Conservation (phyloP, 2,888 invertebrate species). For the Stratiomys singularior region DNA sequence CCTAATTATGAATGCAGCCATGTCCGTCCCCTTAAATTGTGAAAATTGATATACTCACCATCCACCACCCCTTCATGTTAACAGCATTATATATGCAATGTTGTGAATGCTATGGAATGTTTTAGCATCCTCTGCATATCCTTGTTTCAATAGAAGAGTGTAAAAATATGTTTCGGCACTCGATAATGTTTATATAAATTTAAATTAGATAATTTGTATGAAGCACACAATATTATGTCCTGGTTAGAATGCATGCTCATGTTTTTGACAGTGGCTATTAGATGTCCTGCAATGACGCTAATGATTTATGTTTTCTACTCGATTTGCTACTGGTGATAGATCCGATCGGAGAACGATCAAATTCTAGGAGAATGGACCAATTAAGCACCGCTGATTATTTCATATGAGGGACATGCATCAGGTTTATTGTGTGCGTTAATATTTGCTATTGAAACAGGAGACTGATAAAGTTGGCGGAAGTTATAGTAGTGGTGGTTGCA, state of each 20-base stretch:
- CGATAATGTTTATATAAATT: not conserved
- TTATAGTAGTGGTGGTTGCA: no score
- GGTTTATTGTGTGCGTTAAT: no score
- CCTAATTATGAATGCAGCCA: slow-evolving; percentile 30
- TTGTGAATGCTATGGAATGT: not conserved
- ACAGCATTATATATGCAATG: not conserved
- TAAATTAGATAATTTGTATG: not conserved
- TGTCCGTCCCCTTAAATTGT: not conserved
- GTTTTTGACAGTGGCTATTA: not conserved
- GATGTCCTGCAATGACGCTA: not conserved
- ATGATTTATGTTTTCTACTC: not conserved
- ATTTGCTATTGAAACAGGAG: no score
- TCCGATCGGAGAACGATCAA: no score
- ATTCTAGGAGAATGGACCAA: no score
- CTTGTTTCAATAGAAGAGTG: not conserved
- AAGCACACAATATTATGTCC: not conserved
- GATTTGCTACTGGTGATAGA: no score
- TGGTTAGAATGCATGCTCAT: no score
- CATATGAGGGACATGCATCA: no score
- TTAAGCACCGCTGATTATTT: no score
- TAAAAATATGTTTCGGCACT: not conserved
- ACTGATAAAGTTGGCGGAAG: no score
- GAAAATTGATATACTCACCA: not conserved
- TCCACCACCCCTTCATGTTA: no score
- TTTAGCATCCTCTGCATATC: not conserved